phyloP scores from a whole-genome alignment of 2,113 vertebrate genomes.

The Mustela lutreola region DNA sequence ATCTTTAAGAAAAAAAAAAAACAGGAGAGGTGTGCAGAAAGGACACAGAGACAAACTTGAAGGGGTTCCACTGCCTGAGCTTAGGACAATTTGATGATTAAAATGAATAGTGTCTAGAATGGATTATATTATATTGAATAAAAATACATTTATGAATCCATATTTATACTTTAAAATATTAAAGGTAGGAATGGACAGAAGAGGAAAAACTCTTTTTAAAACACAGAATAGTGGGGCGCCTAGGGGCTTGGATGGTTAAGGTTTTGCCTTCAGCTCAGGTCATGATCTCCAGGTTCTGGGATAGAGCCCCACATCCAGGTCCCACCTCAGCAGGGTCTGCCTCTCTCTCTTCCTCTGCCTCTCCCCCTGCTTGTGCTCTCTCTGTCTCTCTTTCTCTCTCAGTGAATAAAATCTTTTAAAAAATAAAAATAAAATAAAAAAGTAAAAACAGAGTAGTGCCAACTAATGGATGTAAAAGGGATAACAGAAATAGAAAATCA shows the following conservation, averaged over 20 bases:
- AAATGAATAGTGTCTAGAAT: not conserved
- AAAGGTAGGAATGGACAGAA: not conserved
- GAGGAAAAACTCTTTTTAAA: not conserved
- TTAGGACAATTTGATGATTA: not conserved
- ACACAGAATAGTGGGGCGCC: no score
- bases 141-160: not conserved
- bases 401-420: no score
- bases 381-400: no score
- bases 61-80: not conserved
- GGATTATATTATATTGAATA: not conserved
- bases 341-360: no score
- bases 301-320: no score
- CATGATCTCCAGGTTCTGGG: no score
- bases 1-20: no score
- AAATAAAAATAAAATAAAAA: no score
- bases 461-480: not conserved
- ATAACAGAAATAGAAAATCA: not conserved
- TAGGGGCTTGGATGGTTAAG: no score
- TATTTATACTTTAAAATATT: not conserved
- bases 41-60: not conserved
- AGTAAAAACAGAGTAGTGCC: not conserved
- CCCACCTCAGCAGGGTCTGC: no score
- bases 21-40: not conserved
- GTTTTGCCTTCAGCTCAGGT: no score
- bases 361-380: no score